These are phyloP conservation scores for Myripristis murdjan DNA, from an alignment of 2,797 vertebrate species.

Conservation along the genomic window DNA sequence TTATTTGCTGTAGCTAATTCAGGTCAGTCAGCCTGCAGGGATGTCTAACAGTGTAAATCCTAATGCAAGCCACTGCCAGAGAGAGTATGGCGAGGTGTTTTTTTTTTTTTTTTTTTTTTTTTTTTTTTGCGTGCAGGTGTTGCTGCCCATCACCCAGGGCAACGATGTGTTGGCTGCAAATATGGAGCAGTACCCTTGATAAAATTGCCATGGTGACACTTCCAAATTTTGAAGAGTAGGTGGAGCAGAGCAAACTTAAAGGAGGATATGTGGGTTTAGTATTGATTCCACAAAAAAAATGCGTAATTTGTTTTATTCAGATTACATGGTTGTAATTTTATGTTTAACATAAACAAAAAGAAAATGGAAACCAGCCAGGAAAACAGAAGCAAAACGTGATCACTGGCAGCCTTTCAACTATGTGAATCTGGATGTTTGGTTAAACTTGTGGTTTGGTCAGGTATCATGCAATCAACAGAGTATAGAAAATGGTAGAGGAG, in stretches of 20 bases:
- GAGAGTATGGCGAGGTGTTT: not conserved
- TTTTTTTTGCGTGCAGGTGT: conserved; percentile 37
- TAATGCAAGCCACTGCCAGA: not conserved
- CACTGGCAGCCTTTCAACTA: no score
- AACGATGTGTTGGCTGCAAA: conserved; percentile 19
- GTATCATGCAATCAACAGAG: no score
- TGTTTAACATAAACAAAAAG: no score
- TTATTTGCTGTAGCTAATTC: not conserved
- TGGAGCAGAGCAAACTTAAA: conserved; percentile 4
- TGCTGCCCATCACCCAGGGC: conserved; percentile 12
- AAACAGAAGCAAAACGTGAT: no score
- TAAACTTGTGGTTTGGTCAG: no score
- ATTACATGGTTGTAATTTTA: no score
- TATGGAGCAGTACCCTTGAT: conserved; percentile 26
- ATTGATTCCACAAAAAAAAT: not conserved
- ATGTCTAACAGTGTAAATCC: conserved; percentile 8
- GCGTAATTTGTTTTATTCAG: not conserved
- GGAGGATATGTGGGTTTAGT: not conserved
- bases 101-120: no score
- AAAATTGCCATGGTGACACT: conserved; percentile 1
- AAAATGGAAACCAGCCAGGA: no score
- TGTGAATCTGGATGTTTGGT: no score
- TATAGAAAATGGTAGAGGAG: no score
- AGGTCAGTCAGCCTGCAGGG: conserved; percentile 1
- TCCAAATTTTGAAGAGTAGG: not conserved